phyloP scores from a whole-genome alignment of 1,140 invertebrate species.

The Gonioctena quinquepunctata region DNA sequence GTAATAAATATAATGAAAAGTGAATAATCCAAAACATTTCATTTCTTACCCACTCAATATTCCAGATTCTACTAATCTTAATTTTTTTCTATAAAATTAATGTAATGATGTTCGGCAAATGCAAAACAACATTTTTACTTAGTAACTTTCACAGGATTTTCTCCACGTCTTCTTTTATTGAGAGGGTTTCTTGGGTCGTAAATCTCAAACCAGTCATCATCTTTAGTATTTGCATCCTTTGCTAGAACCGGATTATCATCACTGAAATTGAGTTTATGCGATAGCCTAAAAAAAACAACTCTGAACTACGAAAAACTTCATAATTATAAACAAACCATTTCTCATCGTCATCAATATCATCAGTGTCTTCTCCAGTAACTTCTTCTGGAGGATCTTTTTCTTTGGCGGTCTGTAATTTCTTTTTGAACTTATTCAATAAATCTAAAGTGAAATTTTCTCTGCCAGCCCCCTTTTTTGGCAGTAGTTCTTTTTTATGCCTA shows the following conservation, averaged over 20 bases:
- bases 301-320: too few species aligned
- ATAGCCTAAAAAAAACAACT: constrained; percentile 65
- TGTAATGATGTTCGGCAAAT: too few species aligned
- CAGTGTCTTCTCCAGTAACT: constrained; percentile 53
- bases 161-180: constrained; percentile 84
- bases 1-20: neutral
- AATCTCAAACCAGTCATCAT: constrained; percentile 95
- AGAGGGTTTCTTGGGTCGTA: constrained; percentile 94
- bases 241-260: constrained; percentile 78
- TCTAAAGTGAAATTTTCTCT: constrained; percentile 76
- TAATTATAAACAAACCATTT: too few species aligned
- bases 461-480: constrained; percentile 71
- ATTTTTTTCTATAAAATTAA: too few species aligned
- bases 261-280: constrained; percentile 79
- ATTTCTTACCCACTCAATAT: too few species aligned
- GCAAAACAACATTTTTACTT: too few species aligned
- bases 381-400: constrained; percentile 53
- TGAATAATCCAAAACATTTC: neutral
- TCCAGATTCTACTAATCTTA: too few species aligned
- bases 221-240: constrained; percentile 93
- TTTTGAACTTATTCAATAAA: constrained; percentile 82
- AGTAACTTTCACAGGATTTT: constrained; percentile 37
- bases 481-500: constrained; percentile 66
- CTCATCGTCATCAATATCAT: constrained; percentile 51
- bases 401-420: constrained; percentile 71